phyloP scores from a whole-genome alignment of 2,113 vertebrate species.

The Tinamus guttatus region DNA sequence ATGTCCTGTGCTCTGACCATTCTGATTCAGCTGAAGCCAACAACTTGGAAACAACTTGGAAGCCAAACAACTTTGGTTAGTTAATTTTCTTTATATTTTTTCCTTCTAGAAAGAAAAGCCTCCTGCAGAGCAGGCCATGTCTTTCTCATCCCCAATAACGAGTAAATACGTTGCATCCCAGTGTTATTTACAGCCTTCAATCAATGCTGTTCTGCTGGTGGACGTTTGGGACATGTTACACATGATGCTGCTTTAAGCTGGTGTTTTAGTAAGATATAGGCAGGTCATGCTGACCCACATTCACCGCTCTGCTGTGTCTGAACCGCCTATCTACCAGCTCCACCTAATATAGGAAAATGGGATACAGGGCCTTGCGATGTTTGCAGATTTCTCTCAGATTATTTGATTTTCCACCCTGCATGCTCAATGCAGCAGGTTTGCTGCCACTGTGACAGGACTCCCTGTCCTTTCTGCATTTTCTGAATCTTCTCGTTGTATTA shows the following conservation, averaged over 20 bases:
- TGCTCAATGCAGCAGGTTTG: not conserved
- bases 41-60: not conserved
- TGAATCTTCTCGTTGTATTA: not conserved
- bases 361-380: not conserved
- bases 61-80: not conserved
- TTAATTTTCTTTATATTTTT: not conserved
- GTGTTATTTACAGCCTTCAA: not conserved
- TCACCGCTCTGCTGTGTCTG: not conserved
- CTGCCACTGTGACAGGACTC: not conserved
- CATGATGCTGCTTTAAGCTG: rapidly evolving
- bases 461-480: not conserved
- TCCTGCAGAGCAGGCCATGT: not conserved
- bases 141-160: not conserved
- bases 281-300: not conserved
- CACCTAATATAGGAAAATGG: rapidly evolving
- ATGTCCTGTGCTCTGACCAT: rapidly evolving
- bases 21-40: too few species aligned
- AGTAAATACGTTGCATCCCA: not conserved
- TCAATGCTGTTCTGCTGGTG: rapidly evolving
- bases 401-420: conserved; percentile 36
- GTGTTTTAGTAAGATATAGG: not conserved
- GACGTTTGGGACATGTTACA: not conserved
- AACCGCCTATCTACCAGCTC: not conserved
- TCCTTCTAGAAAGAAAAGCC: not conserved
- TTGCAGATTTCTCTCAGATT: not conserved